Percentiles rank a stretch among this genome's conserved stretches.
Conservation (phyloP, 2,888 invertebrate species). For the Clanis bilineata region DNA sequence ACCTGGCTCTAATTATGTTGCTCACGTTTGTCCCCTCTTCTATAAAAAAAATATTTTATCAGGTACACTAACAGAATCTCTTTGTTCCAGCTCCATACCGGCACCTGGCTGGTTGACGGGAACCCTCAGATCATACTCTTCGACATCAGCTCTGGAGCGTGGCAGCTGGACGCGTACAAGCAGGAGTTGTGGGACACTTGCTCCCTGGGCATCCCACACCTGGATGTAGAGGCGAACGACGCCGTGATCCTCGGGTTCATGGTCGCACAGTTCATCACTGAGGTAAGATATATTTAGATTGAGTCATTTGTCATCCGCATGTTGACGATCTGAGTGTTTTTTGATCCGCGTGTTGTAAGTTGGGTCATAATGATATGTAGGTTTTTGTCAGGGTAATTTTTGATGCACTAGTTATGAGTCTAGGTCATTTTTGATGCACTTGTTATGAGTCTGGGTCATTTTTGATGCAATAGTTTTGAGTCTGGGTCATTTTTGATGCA, state of each 20-base stretch:
- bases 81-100: conserved; percentile 90
- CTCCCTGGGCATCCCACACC: conserved; percentile 93
- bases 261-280: conserved; percentile 95
- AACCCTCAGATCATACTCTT: conserved; percentile 98
- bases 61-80: background rate
- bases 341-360: too few relatives aligned
- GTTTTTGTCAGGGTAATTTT: background rate
- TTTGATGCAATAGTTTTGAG: too few relatives aligned
- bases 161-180: conserved; percentile 97
- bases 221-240: conserved; percentile 98
- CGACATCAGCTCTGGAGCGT: conserved; percentile 97
- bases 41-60: background rate
- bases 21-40: background rate
- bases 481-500: too few relatives aligned
- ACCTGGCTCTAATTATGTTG: too few relatives aligned
- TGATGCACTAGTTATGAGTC: background rate
- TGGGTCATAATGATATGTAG: too few relatives aligned
- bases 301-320: background rate
- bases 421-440: background rate
- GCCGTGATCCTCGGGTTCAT: conserved; percentile 97
- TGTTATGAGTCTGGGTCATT: too few relatives aligned
- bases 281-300: conserved; percentile 79
- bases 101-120: conserved; percentile 99
- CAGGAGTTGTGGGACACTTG: conserved; percentile 95
- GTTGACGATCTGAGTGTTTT: too few relatives aligned